phyloP scores from a whole-genome alignment of 2,113 vertebrate genomes.

The Macquaria ambigua region DNA sequence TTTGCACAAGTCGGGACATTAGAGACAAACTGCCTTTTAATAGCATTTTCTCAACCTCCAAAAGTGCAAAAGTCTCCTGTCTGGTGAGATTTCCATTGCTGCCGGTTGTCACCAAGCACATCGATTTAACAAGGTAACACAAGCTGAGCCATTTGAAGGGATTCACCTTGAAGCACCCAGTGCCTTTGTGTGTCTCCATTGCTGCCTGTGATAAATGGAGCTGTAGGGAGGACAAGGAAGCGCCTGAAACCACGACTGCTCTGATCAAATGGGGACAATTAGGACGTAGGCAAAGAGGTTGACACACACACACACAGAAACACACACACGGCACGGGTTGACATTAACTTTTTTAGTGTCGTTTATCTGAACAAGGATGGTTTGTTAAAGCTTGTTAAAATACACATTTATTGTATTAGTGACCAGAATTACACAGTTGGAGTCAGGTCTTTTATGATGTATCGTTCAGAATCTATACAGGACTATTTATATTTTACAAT shows the following conservation, averaged over 20 bases:
- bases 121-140: conserved; percentile 80
- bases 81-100: conserved; percentile 58
- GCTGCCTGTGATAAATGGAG: conserved; percentile 75
- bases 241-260: conserved; percentile 53
- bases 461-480: not conserved
- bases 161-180: conserved; percentile 76
- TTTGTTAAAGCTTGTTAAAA: not conserved
- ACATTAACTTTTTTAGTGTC: not conserved
- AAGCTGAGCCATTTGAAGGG: conserved; percentile 73
- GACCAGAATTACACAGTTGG: not conserved
- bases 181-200: conserved; percentile 66
- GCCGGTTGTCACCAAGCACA: conserved; percentile 67
- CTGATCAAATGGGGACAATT: conserved; percentile 72
- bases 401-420: not conserved
- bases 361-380: not conserved
- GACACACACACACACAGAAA: not conserved
- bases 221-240: conserved; percentile 62
- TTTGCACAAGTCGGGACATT: not conserved
- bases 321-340: not conserved
- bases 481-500: not conserved
- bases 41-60: conserved; percentile 23
- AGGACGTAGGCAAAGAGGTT: conserved; percentile 57
- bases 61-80: conserved; percentile 41
- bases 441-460: not conserved
- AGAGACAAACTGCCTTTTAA: conserved; percentile 3